These are phyloP conservation scores for Theristicus caerulescens DNA, from an alignment of 2,113 vertebrate genomes.

Conservation along the genomic window DNA sequence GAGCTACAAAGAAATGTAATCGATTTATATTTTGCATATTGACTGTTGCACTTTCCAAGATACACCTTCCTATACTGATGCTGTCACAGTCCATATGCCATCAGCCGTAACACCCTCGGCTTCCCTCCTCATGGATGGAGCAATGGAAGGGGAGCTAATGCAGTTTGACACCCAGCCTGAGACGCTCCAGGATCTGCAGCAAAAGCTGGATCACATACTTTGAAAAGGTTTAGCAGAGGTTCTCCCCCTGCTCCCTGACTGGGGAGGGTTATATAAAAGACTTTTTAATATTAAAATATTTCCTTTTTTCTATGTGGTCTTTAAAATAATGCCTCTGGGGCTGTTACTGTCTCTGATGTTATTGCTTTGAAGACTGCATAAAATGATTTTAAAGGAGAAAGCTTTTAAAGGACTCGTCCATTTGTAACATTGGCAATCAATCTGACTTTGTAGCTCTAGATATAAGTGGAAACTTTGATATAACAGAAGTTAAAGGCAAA, in stretches of 20 bases:
- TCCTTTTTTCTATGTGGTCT: constrained; percentile 47
- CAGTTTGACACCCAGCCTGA: not conserved
- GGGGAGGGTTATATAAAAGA: constrained; percentile 11
- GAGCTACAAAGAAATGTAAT: not conserved
- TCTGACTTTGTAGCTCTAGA: constrained; percentile 29
- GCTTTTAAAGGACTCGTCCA: constrained; percentile 11
- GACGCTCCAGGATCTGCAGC: not conserved
- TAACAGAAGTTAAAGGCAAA: constrained; percentile 24
- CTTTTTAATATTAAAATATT: constrained; percentile 62
- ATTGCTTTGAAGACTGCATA: constrained; percentile 49
- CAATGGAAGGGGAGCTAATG: not conserved
- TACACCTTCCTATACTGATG: not conserved
- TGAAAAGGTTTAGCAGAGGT: constrained; percentile 7
- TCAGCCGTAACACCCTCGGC: not conserved
- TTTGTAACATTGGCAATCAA: constrained; percentile 6
- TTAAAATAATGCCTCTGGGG: constrained; percentile 52
- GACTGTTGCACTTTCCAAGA: constrained; percentile 6
- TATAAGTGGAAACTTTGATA: constrained; percentile 29
- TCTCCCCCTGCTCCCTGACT: not conserved
- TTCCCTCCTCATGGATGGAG: not conserved
- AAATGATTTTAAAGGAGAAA: constrained; percentile 39
- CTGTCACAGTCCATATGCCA: not conserved
- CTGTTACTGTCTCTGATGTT: constrained; percentile 56
- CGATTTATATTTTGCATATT: not conserved
- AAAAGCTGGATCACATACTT: not conserved